Conservation (phyloP, 2,113 vertebrate species). For the Sinocyclocheilus grahami region DNA sequence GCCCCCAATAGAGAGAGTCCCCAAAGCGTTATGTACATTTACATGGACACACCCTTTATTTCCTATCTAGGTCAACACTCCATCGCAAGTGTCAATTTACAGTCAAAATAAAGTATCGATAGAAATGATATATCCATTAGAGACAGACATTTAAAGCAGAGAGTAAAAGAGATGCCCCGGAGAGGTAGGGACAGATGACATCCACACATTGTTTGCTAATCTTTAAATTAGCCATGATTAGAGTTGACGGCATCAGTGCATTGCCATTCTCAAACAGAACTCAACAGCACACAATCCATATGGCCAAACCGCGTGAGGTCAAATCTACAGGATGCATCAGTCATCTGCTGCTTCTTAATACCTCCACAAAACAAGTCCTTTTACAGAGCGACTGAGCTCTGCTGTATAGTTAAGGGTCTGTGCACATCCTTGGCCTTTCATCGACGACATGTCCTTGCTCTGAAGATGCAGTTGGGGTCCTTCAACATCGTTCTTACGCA, state of each 20-base stretch:
- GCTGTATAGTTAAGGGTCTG: background rate
- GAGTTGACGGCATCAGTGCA: constrained; percentile 5
- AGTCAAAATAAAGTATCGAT: constrained; percentile 37
- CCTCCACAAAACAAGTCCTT: background rate
- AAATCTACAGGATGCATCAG: constrained; percentile 3
- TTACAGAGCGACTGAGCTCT: background rate
- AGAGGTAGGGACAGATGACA: constrained; percentile 31
- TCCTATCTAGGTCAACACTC: constrained; percentile 14
- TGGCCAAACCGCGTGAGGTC: background rate
- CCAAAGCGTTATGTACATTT: background rate
- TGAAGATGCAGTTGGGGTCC: background rate
- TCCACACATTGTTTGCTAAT: constrained; percentile 19
- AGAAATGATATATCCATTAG: constrained; percentile 40
- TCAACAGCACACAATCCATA: constrained; percentile 26
- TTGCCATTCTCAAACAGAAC: constrained; percentile 27
- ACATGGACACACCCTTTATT: constrained; percentile 37
- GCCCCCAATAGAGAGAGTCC: constrained; percentile 5
- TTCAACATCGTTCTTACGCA: background rate
- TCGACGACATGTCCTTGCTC: background rate
- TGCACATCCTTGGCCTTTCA: background rate
- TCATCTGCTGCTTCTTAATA: background rate
- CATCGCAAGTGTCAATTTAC: constrained; percentile 20
- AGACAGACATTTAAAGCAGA: constrained; percentile 48
- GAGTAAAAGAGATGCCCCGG: constrained; percentile 23
- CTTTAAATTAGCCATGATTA: constrained; percentile 39